Evolutionary conservation across 2,797 vertebrate genomes (phyloP).

Genomic region (Lacerta viridis): DNA sequence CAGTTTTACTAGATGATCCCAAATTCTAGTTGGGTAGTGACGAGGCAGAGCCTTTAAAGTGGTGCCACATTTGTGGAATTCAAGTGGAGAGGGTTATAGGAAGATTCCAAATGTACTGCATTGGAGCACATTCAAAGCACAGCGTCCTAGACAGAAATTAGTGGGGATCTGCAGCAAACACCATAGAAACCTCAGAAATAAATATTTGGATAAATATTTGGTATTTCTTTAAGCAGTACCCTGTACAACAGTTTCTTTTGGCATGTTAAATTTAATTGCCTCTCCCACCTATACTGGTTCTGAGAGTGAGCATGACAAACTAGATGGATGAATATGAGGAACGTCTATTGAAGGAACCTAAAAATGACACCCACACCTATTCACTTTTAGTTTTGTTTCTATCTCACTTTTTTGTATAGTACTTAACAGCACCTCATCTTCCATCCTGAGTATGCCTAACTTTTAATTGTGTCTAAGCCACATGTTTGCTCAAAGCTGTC

Average conservation of each 20-base stretch:
- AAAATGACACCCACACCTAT: slow-evolving; percentile 40
- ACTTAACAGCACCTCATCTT: background rate
- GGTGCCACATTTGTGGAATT: background rate
- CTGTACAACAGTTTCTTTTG: background rate
- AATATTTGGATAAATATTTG: background rate
- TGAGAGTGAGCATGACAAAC: slow-evolving; percentile 58
- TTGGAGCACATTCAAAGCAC: background rate
- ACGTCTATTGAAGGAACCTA: slow-evolving; percentile 63
- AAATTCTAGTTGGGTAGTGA: background rate
- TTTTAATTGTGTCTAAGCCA: background rate
- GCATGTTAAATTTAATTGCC: background rate
- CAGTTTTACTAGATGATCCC: background rate
- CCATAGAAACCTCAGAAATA: background rate
- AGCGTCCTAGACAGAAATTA: background rate
- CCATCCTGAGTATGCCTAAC: background rate
- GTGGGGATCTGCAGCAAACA: background rate
- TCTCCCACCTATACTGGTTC: slow-evolving; percentile 56
- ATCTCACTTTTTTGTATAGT: background rate
- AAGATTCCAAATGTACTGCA: background rate
- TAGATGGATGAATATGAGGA: slow-evolving; percentile 66
- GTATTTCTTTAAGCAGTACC: background rate
- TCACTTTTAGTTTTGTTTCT: background rate
- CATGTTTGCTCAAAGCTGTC: slow-evolving; percentile 31
- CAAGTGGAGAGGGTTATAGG: background rate
- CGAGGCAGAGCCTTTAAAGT: background rate